Evolutionary conservation across 2,113 vertebrate species (phyloP), one percentile per base, ranked within the genome.

Genomic region (Charina bottae): DNA sequence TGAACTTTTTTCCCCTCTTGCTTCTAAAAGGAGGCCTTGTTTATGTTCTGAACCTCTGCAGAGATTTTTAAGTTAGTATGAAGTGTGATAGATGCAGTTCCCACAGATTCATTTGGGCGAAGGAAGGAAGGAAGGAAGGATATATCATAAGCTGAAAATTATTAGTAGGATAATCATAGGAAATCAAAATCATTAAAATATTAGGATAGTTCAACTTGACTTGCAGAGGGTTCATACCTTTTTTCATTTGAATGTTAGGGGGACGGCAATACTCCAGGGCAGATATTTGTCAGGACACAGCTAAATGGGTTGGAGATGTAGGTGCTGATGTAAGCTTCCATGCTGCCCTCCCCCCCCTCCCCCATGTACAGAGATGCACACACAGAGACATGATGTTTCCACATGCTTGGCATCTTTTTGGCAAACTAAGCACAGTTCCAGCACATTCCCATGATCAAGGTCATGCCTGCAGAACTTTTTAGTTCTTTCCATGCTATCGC

Each of bases 151-250:
- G 86, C 93, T 93, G 85, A 84, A 96, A 62, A 85, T 33, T 62
- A 92, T 91, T 94, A 92, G 89, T 92, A 87, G 94, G 42, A 94
- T 95, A 91, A 94, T 97, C 92, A 91, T 95, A 93, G 95, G 92
- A 97, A 97, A 97, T 96, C 94, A 92, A 94, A 96, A 96, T 93
- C 42, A 58, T 95, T 95, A 93, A 95, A 95, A 95, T 94, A 92
- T 89, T 89, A 94, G 93, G 6, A 94, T 94, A 94, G 93, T 21
- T 62, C 93, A 95, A 78, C 21, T 78, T 83, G 64, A 56, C 53
- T 89, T 56, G 72, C 24, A 12, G 49, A 89, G 33, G n/a, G 10
- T 49, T 78, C 6, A 24, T 46, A 21, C 42, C 37, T 84, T 53
- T 56, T 83, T 58, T 59, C 8, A 28, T 42, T 28, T 24, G 4